Evolutionary conservation across 2,888 invertebrate species (phyloP), one percentile per base, ranked within the genome.

Genomic region (Nezara viridula): DNA sequence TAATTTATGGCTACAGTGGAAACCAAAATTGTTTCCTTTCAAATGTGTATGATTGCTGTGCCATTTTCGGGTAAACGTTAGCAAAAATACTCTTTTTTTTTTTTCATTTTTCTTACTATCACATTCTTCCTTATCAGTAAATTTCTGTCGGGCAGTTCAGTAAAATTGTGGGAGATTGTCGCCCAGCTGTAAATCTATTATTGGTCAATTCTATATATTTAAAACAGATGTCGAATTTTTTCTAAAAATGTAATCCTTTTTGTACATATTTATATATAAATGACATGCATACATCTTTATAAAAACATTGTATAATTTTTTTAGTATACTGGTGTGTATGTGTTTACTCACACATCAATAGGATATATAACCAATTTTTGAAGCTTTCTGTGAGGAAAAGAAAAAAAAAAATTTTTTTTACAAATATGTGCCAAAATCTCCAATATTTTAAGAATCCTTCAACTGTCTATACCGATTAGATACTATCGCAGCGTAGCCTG

Each of bases 221-320:
- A 27, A 60, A 14, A 73, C 27, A 37, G 44, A 19, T 73, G 66
- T 73, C 66, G 37, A 73, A 73, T 73, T 73, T 10, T 73, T 73
- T 44, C 81, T 81, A 47, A 81, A n/a, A 81, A 81, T 81, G 81
- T 81, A 81, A 47, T 44, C 81, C 81, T 37, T n/a, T 81, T 81
- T 81, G 81, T 81, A 81, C 81, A 81, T 81, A 81, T 44, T 44
- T 81, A 44, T 81, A 81, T 81, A 81, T 81, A 37, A 32, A 73
- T 73, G 44, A 81, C n/a, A 81, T 37, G n/a, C 6, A 5, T 81
- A 81, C 6, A n/a, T 40, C 24, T 81, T 37, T 32, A 66, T 66
- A 32, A 77, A 60, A 27, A 60, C 3, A 40, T 81, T 81, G 44
- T 81, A 81, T 81, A 81, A 81, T 81, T 81, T 77, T n/a, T 9